phyloP scores from a whole-genome alignment of 2,113 vertebrate genomes.

The Irena cyanogastra region DNA sequence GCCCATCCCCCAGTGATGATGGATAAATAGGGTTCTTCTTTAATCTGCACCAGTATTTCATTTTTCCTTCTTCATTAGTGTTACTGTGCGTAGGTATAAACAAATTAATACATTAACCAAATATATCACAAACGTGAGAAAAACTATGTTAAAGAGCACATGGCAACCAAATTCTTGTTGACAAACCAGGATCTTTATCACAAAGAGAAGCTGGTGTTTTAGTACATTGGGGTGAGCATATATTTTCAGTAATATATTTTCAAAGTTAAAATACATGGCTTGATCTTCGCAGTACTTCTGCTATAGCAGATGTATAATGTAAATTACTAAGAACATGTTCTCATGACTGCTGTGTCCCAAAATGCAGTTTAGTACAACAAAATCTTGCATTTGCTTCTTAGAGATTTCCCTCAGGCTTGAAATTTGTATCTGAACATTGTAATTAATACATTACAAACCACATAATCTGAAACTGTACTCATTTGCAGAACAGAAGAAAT shows the following conservation, averaged over 20 bases:
- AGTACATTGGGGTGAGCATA: not conserved
- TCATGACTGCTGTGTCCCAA: not conserved
- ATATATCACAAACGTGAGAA: rapidly evolving
- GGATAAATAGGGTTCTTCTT: not conserved
- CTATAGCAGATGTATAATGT: constrained; percentile 8
- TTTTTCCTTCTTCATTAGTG: not conserved
- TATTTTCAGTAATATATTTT: not conserved
- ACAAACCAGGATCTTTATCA: not conserved
- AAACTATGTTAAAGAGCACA: not conserved
- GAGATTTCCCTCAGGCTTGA: constrained; percentile 1
- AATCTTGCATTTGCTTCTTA: not conserved
- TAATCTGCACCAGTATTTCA: not conserved
- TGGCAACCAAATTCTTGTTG: not conserved
- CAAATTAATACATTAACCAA: not conserved
- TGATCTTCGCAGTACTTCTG: not conserved
- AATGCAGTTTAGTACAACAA: not conserved
- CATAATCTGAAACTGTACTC: not conserved
- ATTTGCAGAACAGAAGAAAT: not conserved
- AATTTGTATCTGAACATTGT: not conserved
- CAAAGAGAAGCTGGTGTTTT: not conserved
- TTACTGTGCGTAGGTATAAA: not conserved
- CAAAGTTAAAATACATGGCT: not conserved
- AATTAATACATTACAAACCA: constrained; percentile 24
- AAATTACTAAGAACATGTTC: not conserved
- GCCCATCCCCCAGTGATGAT: not conserved